Evolutionary conservation across 2,888 invertebrate species (phyloP).

Genomic region (Aspidiotus destructor): DNA sequence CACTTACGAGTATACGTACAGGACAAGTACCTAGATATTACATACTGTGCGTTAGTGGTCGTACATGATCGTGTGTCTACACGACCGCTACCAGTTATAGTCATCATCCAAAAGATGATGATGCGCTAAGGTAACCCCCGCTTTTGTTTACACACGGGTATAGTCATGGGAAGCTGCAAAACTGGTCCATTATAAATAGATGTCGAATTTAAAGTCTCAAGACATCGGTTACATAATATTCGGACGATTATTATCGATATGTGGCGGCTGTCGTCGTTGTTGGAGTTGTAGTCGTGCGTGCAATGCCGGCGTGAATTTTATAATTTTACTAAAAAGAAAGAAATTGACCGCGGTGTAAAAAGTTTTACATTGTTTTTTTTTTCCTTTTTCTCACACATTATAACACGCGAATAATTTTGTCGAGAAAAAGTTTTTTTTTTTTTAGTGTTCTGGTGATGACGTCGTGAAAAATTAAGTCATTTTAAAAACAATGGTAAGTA

Average conservation of each 20-base stretch:
- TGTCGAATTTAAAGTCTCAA: conserved; percentile 24
- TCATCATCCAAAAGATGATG: neutral
- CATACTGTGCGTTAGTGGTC: too few species aligned
- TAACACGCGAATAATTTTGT: too few species aligned
- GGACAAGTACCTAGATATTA: too few species aligned
- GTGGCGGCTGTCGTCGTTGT: conserved; percentile 3
- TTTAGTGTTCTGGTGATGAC: too few species aligned
- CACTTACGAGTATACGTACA: neutral
- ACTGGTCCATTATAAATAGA: conserved; percentile 26
- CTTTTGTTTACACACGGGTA: conserved; percentile 11
- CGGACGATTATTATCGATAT: conserved; percentile 19
- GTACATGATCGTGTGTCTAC: neutral
- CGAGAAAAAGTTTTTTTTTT: too few species aligned
- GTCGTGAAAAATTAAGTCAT: too few species aligned
- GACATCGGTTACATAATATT: conserved; percentile 29
- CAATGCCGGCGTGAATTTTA: too few species aligned
- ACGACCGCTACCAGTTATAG: conserved; percentile 6
- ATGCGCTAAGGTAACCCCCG: conserved; percentile 1
- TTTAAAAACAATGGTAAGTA: too few species aligned
- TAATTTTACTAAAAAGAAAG: neutral
- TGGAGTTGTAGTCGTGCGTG: too few species aligned
- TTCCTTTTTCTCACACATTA: neutral
- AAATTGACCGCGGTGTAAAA: neutral
- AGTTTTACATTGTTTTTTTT: neutral
- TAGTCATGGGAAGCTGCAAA: neutral